Percentiles rank a stretch among this genome's conserved stretches.
These are phyloP conservation scores for Myiozetetes cayanensis DNA, from an alignment of 2,113 vertebrate species.

Conservation along the genomic window DNA sequence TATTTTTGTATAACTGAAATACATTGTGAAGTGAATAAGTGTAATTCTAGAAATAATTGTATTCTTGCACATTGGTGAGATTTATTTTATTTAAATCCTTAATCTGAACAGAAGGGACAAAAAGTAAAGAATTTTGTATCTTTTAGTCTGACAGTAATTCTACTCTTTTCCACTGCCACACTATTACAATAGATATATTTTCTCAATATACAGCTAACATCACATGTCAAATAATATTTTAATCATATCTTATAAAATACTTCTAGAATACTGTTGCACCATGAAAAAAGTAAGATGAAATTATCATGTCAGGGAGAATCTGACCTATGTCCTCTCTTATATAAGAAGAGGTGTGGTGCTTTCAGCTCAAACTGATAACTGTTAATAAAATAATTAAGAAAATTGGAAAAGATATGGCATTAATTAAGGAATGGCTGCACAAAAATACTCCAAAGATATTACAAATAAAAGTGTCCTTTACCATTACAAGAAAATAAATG, in stretches of 20 bases:
- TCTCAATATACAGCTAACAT: not conserved
- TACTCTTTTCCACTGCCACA: not conserved
- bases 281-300: not conserved
- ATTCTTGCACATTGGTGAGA: not conserved
- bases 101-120: not conserved
- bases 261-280: not conserved
- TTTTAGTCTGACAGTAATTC: not conserved
- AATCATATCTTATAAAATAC: not conserved
- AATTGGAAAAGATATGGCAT: not conserved
- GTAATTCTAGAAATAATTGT: not conserved
- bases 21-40: not conserved
- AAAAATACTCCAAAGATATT: not conserved
- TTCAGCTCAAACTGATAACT: not conserved
- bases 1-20: not conserved
- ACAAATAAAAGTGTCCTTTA: not conserved
- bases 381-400: not conserved
- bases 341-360: not conserved
- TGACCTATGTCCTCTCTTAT: not conserved
- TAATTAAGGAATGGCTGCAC: not conserved
- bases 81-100: not conserved
- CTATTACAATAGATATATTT: not conserved
- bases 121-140: not conserved
- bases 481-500: not conserved
- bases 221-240: not conserved
- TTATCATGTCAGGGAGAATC: not conserved